Conservation (phyloP, 1,140 invertebrate species). For the Leptinotarsa undecemlineata region DNA sequence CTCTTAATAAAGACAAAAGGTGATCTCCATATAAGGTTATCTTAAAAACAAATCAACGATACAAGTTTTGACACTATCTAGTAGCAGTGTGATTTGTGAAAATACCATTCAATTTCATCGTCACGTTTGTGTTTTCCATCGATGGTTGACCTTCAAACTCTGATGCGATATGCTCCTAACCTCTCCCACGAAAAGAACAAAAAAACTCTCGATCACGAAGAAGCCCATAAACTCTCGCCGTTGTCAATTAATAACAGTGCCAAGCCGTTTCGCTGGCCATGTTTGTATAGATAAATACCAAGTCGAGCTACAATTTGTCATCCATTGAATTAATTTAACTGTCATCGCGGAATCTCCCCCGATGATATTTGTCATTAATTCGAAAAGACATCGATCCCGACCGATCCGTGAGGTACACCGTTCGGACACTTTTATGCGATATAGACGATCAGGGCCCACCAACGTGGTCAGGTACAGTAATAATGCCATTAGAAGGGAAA, state of each 20-base stretch:
- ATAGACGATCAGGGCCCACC: conserved; percentile 13
- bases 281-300: conserved; percentile 24
- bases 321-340: conserved; percentile 24
- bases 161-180: background rate
- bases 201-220: background rate
- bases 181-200: conserved; percentile 9
- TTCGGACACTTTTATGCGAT: conserved; percentile 13
- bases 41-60: too few species aligned
- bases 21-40: too few species aligned
- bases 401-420: conserved; percentile 12
- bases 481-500: conserved; percentile 23
- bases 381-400: conserved; percentile 17
- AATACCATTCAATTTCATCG: too few species aligned
- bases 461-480: conserved; percentile 27
- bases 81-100: too few species aligned
- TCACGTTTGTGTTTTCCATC: background rate
- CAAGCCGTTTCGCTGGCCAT: conserved; percentile 17
- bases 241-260: conserved; percentile 24
- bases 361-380: conserved; percentile 21
- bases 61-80: too few species aligned
- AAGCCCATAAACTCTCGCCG: conserved; percentile 15
- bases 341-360: conserved; percentile 23
- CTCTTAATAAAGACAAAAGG: too few species aligned
- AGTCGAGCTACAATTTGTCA: conserved; percentile 17
- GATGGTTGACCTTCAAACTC: conserved; percentile 9